Conservation (phyloP, 2,888 invertebrate genomes). For the Lydus trimaculatus region DNA sequence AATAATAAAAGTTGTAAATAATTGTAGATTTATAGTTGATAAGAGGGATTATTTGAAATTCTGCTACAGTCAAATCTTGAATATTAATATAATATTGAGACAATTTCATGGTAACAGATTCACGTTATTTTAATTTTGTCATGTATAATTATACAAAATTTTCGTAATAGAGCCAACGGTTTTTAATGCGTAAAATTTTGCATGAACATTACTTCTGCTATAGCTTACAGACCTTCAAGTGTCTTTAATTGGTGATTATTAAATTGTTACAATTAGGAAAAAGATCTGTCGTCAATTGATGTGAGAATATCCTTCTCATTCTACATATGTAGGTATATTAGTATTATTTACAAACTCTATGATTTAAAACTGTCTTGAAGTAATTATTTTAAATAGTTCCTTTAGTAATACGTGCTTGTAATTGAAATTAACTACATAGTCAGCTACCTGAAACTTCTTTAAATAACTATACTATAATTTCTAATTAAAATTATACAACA, state of each 20-base stretch:
- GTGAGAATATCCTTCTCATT: neutral
- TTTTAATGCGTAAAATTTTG: no score
- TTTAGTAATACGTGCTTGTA: neutral
- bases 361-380: neutral
- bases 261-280: neutral
- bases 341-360: neutral
- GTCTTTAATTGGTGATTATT: neutral
- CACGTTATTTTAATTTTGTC: no score
- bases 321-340: neutral
- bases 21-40: no score
- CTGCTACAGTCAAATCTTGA: no score
- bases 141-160: no score
- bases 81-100: no score
- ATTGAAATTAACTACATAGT: conserved; percentile 7
- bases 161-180: no score
- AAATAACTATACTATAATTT: neutral
- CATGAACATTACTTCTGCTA: no score
- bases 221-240: neutral
- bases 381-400: conserved; percentile 7
- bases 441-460: conserved; percentile 8
- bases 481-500: neutral
- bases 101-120: no score
- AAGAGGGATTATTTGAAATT: no score
- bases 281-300: neutral
- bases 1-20: no score